Percentiles rank a stretch among this genome's conserved stretches.
Conservation (phyloP, 2,888 invertebrate species). For the Acanthosepion lycidas region DNA sequence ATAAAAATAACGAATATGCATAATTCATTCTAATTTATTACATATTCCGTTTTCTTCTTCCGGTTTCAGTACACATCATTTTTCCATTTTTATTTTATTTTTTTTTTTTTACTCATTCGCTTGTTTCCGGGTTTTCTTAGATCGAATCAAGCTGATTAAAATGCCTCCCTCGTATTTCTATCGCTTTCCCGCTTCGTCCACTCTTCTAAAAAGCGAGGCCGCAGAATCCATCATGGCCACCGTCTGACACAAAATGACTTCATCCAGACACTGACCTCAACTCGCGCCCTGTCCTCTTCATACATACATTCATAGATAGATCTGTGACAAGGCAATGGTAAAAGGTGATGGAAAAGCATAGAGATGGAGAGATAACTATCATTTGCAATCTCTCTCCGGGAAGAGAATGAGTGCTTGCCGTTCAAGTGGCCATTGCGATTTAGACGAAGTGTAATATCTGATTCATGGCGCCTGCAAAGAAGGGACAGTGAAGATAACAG, state of each 20-base stretch:
- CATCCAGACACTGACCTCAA: neutral
- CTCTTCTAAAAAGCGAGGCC: neutral
- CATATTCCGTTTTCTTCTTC: neutral
- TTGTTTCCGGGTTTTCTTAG: neutral
- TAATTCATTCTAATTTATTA: neutral
- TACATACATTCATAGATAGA: neutral
- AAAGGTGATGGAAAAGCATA: neutral
- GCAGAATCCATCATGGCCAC: neutral
- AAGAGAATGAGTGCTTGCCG: neutral
- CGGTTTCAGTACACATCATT: too few species aligned
- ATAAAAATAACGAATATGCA: neutral
- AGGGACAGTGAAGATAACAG: neutral
- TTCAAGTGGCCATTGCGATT: neutral
- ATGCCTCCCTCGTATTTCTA: neutral
- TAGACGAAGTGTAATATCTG: neutral
- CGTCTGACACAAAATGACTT: constrained; percentile 2
- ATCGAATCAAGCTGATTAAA: neutral
- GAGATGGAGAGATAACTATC: neutral
- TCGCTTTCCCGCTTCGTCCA: neutral
- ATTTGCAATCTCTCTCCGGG: neutral
- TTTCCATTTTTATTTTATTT: too few species aligned
- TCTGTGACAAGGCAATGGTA: neutral
- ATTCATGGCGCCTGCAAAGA: neutral
- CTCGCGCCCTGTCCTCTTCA: neutral
- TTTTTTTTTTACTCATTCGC: neutral